phyloP scores from a whole-genome alignment of 1,140 invertebrate genomes.

The Drosophila micromelanica region DNA sequence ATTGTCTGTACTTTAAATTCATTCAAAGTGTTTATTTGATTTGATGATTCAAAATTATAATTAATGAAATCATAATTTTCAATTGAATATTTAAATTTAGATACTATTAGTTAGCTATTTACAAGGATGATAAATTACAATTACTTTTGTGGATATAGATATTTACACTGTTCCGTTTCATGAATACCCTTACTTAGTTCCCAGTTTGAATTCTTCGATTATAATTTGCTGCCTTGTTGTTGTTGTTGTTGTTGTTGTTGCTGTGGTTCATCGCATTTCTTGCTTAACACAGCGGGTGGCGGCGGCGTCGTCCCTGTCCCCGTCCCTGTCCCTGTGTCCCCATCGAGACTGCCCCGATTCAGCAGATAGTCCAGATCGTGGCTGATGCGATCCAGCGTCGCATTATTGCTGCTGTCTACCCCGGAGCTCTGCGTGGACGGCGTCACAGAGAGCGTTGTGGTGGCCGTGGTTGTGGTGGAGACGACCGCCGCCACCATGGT shows the following conservation, averaged over 20 bases:
- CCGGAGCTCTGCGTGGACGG: constrained; percentile 46
- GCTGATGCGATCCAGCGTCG: constrained; percentile 90
- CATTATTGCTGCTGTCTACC: constrained; percentile 38
- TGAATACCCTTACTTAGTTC: constrained; percentile 9
- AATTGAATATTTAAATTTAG: constrained; percentile 2
- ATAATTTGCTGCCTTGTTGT: constrained; percentile 33
- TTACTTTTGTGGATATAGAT: constrained; percentile 7
- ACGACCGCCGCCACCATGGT: constrained; percentile 74
- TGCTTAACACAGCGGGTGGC: constrained; percentile 40
- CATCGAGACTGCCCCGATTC: constrained; percentile 83
- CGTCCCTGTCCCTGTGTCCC: constrained; percentile 20
- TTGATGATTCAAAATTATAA: too few species aligned
- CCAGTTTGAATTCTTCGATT: background rate
- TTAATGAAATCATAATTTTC: too few species aligned
- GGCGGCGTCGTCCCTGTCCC: constrained; percentile 36
- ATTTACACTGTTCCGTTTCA: constrained; percentile 34
- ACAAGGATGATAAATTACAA: constrained; percentile 9
- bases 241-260: constrained; percentile 36
- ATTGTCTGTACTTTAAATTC: constrained; percentile 72
- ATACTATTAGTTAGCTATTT: constrained; percentile 20
- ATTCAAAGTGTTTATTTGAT: constrained; percentile 55
- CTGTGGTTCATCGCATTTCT: constrained; percentile 51
- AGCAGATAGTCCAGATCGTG: constrained; percentile 90
- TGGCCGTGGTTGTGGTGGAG: constrained; percentile 57
- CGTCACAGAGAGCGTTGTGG: constrained; percentile 50